phyloP scores from a whole-genome alignment of 2,113 vertebrate species.

The Poeciliopsis turrubarensis region DNA sequence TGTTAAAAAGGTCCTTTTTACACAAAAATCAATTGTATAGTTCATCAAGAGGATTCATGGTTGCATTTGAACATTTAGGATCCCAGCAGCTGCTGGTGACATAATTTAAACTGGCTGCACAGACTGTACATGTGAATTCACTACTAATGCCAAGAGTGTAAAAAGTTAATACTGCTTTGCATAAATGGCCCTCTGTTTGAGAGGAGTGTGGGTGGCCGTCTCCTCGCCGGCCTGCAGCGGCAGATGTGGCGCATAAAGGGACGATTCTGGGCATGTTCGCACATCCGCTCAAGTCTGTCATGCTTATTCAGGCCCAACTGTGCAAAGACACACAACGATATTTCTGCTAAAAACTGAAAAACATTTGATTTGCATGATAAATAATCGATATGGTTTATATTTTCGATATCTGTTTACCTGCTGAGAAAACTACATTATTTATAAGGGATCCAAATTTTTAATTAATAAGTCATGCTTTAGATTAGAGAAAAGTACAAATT shows the following conservation, averaged over 20 bases:
- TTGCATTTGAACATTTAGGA: slow-evolving; percentile 1
- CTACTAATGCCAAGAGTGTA: slow-evolving; percentile 18
- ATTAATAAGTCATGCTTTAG: background rate
- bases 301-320: background rate
- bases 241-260: slow-evolving; percentile 54
- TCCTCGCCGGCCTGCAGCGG: slow-evolving; percentile 3
- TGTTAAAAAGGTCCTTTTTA: background rate
- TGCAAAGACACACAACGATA: background rate
- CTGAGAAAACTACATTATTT: too few relatives aligned
- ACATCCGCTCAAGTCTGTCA: slow-evolving; percentile 4
- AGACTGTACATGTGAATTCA: slow-evolving; percentile 8
- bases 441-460: too few relatives aligned
- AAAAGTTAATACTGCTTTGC: slow-evolving; percentile 39
- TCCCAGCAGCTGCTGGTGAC: slow-evolving; percentile 21
- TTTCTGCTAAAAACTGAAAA: background rate
- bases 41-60: background rate
- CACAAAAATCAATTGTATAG: background rate
- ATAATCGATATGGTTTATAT: background rate
- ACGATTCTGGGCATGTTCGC: slow-evolving; percentile 46
- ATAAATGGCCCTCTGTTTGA: slow-evolving; percentile 45
- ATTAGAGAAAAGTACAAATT: background rate
- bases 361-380: background rate
- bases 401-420: too few relatives aligned
- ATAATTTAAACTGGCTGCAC: slow-evolving; percentile 24
- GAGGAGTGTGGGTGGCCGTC: slow-evolving; percentile 41